Evolutionary conservation across 2,888 invertebrate genomes (phyloP).

Genomic region (Parthenolecanium corni): DNA sequence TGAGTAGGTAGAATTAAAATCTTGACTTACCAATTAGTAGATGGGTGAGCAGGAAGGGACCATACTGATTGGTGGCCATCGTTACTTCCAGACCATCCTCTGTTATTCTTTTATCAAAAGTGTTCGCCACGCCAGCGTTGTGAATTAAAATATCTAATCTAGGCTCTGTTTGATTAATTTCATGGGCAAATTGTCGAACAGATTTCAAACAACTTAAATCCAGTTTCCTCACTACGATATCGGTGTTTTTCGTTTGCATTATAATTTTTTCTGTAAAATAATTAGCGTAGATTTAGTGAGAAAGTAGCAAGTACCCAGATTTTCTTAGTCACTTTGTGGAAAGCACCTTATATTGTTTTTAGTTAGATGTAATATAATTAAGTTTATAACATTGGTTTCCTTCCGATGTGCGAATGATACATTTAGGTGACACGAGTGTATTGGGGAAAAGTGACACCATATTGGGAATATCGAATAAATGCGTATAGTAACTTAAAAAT

Average conservation of each 20-base stretch:
- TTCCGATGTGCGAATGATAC: too few relatives aligned
- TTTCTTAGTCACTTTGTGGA: too few relatives aligned
- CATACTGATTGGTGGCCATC: conserved; percentile 88
- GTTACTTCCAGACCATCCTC: conserved; percentile 78
- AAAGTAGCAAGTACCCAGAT: too few relatives aligned
- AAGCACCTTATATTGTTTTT: too few relatives aligned
- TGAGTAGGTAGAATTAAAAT: background rate
- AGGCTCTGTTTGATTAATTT: conserved; percentile 59
- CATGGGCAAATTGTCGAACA: conserved; percentile 69
- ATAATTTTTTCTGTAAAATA: conserved; percentile 54
- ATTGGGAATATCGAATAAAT: too few relatives aligned
- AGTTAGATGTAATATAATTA: too few relatives aligned
- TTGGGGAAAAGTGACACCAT: too few relatives aligned
- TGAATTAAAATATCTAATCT: conserved; percentile 72
- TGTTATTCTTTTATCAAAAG: conserved; percentile 53
- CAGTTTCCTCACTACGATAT: conserved; percentile 59
- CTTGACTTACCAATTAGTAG: conserved; percentile 57
- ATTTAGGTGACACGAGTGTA: too few relatives aligned
- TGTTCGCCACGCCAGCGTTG: conserved; percentile 75
- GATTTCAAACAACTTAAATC: conserved; percentile 68
- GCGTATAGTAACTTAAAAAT: too few relatives aligned
- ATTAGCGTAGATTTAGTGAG: background rate
- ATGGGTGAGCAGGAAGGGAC: conserved; percentile 85
- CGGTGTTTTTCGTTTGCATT: conserved; percentile 55
- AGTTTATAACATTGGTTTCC: too few relatives aligned